A percentile compares a stretch with the other conserved stretches of the same genome.
Evolutionary conservation across 2,888 invertebrate genomes (phyloP).

Genomic region (Anticlea derivata): DNA sequence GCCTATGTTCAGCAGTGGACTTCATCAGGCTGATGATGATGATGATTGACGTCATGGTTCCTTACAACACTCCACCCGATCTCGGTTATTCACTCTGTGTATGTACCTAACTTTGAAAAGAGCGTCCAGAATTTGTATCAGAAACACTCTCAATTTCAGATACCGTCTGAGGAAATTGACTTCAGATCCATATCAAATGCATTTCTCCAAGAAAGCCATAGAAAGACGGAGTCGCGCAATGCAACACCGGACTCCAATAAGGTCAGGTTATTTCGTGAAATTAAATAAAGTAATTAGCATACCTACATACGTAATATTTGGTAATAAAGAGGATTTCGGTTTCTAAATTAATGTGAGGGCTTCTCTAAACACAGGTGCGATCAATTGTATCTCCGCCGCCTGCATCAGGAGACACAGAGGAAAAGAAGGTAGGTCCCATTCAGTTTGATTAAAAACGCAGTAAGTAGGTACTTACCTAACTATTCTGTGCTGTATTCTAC

Average conservation of each 20-base stretch:
- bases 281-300: too few species aligned
- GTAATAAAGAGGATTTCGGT: too few species aligned
- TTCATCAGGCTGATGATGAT: too few species aligned
- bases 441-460: too few species aligned
- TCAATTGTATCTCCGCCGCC: slow-evolving; percentile 34
- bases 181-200: slow-evolving; percentile 75
- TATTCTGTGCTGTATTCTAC: background rate
- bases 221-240: slow-evolving; percentile 67
- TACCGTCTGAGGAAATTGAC: slow-evolving; percentile 65
- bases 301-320: too few species aligned
- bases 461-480: too few species aligned
- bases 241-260: slow-evolving; percentile 73
- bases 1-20: too few species aligned
- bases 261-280: slow-evolving; percentile 43
- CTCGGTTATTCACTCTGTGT: too few species aligned
- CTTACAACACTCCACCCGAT: too few species aligned
- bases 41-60: too few species aligned
- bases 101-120: too few species aligned
- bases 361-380: slow-evolving; percentile 32
- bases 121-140: too few species aligned
- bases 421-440: slow-evolving; percentile 27
- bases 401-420: slow-evolving; percentile 30
- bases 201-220: slow-evolving; percentile 73
- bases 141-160: slow-evolving; percentile 46
- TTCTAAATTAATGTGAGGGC: background rate